Percentiles rank a stretch among this genome's conserved stretches.
These are phyloP conservation scores for Micrastur ruficollis DNA, from an alignment of 2,797 vertebrate genomes.

Conservation along the genomic window DNA sequence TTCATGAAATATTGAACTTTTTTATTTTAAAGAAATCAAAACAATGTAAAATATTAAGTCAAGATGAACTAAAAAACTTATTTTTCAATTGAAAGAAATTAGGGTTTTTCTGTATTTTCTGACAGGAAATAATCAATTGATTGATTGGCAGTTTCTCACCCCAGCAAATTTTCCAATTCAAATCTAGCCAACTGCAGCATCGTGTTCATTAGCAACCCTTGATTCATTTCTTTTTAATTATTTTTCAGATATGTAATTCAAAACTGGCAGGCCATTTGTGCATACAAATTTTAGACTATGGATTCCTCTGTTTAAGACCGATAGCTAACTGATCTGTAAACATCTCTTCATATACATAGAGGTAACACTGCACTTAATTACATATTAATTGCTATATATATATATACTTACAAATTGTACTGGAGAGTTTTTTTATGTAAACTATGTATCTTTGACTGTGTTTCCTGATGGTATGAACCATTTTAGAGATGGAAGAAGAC, in stretches of 20 bases:
- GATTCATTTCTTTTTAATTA: neutral
- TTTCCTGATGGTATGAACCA: neutral
- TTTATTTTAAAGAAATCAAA: slow-evolving; percentile 1
- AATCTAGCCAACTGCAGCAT: neutral
- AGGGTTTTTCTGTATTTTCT: neutral
- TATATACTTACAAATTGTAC: neutral
- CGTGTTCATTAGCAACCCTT: neutral
- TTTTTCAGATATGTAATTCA: neutral
- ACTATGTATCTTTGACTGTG: neutral
- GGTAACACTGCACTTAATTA: neutral
- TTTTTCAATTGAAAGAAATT: neutral
- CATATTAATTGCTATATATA: neutral
- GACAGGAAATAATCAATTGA: neutral
- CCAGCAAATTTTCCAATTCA: neutral
- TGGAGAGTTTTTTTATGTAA: neutral
- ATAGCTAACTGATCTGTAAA: neutral
- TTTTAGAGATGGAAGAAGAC: no score
- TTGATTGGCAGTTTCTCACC: neutral
- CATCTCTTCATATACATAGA: rapidly evolving
- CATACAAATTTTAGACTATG: neutral
- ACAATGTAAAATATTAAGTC: neutral
- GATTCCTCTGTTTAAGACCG: neutral
- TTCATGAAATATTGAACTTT: neutral
- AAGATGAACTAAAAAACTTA: neutral
- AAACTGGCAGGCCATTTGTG: neutral